A percentile compares a stretch with the other conserved stretches of the same genome.
phyloP scores from a whole-genome alignment of 2,797 vertebrate genomes.

The Myoxocephalus aenaeus region DNA sequence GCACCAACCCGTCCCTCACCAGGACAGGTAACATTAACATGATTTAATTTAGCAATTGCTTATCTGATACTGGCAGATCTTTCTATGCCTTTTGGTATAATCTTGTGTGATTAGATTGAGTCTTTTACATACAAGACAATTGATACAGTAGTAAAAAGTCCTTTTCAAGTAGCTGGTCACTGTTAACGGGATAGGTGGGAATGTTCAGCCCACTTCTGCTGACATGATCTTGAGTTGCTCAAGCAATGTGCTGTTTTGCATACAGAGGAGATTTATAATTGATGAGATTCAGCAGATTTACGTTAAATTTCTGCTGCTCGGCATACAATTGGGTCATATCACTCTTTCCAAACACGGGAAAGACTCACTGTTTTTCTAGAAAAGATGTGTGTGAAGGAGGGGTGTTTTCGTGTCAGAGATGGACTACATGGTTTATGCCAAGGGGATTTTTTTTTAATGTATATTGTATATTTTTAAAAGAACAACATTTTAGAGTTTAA shows the following conservation, averaged over 20 bases:
- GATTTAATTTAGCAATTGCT: not conserved
- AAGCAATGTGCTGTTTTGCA: not conserved
- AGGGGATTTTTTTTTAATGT: not conserved
- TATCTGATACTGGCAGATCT: not conserved
- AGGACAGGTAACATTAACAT: conserved; percentile 85
- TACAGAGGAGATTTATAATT: not conserved
- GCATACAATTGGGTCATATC: not conserved
- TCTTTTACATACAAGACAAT: not conserved
- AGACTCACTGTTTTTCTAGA: not conserved
- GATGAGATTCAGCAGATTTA: not conserved
- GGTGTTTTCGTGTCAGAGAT: not conserved
- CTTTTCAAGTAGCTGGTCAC: not conserved
- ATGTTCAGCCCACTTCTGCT: not conserved
- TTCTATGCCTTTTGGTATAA: not conserved
- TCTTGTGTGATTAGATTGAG: not conserved
- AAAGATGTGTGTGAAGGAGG: not conserved
- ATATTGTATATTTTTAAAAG: not conserved
- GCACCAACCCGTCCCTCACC: conserved; percentile 92
- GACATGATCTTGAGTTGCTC: conserved; percentile 5
- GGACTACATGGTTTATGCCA: not conserved
- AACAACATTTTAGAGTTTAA: not conserved
- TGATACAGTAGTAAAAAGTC: no score
- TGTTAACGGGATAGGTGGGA: not conserved
- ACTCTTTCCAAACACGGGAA: not conserved
- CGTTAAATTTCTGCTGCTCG: not conserved